Conservation (phyloP, 23 tunicate species). For the Styela clava region DNA sequence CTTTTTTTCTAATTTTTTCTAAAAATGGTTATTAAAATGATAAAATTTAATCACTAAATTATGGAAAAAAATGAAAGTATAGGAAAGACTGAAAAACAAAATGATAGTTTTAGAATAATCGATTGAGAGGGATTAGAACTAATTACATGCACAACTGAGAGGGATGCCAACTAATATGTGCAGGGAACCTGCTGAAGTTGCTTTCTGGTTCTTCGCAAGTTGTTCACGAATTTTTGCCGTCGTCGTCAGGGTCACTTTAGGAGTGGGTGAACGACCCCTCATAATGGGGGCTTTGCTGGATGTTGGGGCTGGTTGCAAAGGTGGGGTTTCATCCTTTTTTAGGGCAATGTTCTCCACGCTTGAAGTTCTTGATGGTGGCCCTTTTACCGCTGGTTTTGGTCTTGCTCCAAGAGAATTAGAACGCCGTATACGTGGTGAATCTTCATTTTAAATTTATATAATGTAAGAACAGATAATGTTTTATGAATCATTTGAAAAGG, state of each 20-base stretch:
- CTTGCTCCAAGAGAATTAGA: slow-evolving; percentile 2
- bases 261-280: slow-evolving; percentile 5
- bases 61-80: too few relatives aligned
- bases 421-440: background rate
- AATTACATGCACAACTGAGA: slow-evolving; percentile 21
- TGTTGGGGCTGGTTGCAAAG: background rate
- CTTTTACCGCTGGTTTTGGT: background rate
- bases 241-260: slow-evolving; percentile 9
- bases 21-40: too few relatives aligned
- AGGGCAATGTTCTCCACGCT: slow-evolving; percentile 9
- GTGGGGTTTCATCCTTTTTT: background rate
- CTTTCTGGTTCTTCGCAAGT: background rate
- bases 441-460: too few relatives aligned
- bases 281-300: background rate
- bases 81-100: too few relatives aligned
- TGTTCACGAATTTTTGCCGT: background rate
- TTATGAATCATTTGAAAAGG: too few relatives aligned
- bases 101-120: background rate
- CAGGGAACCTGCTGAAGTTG: background rate
- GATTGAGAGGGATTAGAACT: slow-evolving; percentile 3
- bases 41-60: too few relatives aligned
- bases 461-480: too few relatives aligned
- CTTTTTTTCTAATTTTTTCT: too few relatives aligned
- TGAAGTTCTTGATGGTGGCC: background rate
- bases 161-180: slow-evolving; percentile 10